Percentiles rank a stretch among this genome's conserved stretches.
Conservation (phyloP, 2,888 invertebrate species). For the Chamaedrilus cognettii region DNA sequence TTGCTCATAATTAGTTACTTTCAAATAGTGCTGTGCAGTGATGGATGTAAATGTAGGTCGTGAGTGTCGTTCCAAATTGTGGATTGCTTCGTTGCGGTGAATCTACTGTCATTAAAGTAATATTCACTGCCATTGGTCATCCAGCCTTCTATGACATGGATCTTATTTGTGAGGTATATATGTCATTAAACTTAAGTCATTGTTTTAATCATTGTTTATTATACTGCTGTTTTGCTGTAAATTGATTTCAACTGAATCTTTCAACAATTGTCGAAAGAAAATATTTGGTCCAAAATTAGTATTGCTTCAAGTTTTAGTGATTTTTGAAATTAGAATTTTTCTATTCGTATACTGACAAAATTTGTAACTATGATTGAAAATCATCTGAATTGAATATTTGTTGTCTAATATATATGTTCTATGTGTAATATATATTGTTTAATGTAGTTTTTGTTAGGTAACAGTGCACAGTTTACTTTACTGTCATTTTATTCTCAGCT, state of each 20-base stretch:
- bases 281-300: too few relatives aligned
- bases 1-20: not conserved
- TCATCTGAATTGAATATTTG: too few relatives aligned
- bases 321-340: too few relatives aligned
- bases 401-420: too few relatives aligned
- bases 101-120: slow-evolving; percentile 51
- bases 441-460: too few relatives aligned
- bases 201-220: not conserved
- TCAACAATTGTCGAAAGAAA: not conserved
- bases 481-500: too few relatives aligned
- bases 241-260: not conserved
- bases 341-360: too few relatives aligned
- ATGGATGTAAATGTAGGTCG: slow-evolving; percentile 41
- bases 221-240: too few relatives aligned
- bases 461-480: too few relatives aligned
- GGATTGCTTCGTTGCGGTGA: slow-evolving; percentile 53
- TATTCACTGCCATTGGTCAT: slow-evolving; percentile 51
- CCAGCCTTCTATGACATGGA: slow-evolving; percentile 59
- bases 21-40: not conserved
- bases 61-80: slow-evolving; percentile 50
- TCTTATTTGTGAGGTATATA: slow-evolving; percentile 58
- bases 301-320: too few relatives aligned
- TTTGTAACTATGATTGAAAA: too few relatives aligned
- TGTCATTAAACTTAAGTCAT: not conserved
- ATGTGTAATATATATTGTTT: too few relatives aligned